Evolutionary conservation across 1,140 invertebrate species (phyloP).

Genomic region (Anastrepha ludens): DNA sequence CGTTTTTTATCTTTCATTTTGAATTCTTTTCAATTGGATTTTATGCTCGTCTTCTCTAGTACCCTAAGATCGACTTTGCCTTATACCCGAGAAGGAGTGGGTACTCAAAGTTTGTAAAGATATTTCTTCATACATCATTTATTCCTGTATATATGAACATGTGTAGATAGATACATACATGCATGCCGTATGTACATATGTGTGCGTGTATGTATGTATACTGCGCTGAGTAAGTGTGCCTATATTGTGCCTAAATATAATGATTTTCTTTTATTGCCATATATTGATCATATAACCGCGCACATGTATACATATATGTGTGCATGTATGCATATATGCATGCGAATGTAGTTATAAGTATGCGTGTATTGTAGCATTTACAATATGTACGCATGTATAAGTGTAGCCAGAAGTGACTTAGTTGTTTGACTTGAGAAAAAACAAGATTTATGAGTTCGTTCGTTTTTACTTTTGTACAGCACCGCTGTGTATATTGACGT

Average conservation of each 20-base stretch:
- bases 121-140: not conserved
- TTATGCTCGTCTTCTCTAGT: constrained; percentile 1
- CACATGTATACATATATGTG: not conserved
- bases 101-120: constrained; percentile 9
- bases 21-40: constrained; percentile 36
- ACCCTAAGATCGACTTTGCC: constrained; percentile 34
- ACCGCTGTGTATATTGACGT: constrained; percentile 3
- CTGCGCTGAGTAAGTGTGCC: constrained; percentile 15
- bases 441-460: constrained; percentile 54
- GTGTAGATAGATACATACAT: not conserved
- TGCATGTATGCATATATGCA: not conserved
- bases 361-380: not conserved
- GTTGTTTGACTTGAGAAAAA: constrained; percentile 17
- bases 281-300: not conserved
- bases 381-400: not conserved
- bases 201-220: not conserved
- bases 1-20: not conserved
- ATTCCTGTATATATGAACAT: not conserved
- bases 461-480: constrained; percentile 54
- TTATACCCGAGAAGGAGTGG: not conserved
- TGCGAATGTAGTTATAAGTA: not conserved
- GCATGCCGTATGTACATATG: not conserved
- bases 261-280: constrained; percentile 36
- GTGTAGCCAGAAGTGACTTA: not conserved
- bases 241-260: constrained; percentile 36